phyloP scores from a whole-genome alignment of 2,888 invertebrate species.

The Spialia ferax region DNA sequence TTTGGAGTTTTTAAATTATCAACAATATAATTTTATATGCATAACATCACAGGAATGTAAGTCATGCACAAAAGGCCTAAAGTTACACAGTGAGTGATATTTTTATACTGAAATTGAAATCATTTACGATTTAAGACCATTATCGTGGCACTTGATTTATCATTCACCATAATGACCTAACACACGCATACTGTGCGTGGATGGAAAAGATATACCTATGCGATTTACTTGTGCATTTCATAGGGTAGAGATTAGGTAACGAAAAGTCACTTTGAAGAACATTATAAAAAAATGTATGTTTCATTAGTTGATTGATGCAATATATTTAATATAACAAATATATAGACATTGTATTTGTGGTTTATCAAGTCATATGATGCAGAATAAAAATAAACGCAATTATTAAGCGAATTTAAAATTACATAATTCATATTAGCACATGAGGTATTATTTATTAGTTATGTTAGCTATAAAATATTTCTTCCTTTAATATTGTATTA shows the following conservation, averaged over 20 bases:
- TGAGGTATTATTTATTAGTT: constrained; percentile 75
- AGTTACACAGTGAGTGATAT: constrained; percentile 36
- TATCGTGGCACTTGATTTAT: constrained; percentile 18
- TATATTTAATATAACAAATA: constrained; percentile 55
- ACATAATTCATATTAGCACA: constrained; percentile 56
- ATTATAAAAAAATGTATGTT: constrained; percentile 53
- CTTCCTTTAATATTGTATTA: constrained; percentile 56
- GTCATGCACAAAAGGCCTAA: constrained; percentile 49
- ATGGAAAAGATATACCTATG: constrained; percentile 9
- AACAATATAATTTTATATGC: neutral
- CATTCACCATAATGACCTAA: constrained; percentile 13
- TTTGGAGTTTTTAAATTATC: constrained; percentile 7
- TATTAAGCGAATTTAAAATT: constrained; percentile 67
- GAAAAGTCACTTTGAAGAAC: constrained; percentile 46
- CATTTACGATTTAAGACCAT: constrained; percentile 15
- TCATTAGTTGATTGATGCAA: constrained; percentile 72
- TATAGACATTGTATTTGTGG: constrained; percentile 62
- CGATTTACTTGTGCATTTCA: constrained; percentile 58
- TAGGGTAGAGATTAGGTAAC: constrained; percentile 45
- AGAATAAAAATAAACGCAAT: constrained; percentile 64
- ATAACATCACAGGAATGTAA: constrained; percentile 46
- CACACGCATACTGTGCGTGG: constrained; percentile 8
- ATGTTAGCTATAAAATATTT: constrained; percentile 67
- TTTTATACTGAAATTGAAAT: constrained; percentile 33
- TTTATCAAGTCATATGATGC: constrained; percentile 67